Conservation (phyloP, 2,797 vertebrate species). For the Gymnoscopelus braueri region DNA sequence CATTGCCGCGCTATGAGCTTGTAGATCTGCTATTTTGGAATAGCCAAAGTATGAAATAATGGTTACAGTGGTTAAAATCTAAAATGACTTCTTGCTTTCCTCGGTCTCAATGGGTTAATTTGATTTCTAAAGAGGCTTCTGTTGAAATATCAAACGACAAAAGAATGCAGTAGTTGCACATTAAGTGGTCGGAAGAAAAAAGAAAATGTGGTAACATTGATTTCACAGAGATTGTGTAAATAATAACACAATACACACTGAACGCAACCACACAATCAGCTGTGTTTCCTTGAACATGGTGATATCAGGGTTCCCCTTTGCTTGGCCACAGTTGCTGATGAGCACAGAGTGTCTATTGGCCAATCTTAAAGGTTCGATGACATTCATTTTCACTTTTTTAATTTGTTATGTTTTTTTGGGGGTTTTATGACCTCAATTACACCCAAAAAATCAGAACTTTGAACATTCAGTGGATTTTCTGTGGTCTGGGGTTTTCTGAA, state of each 20-base stretch:
- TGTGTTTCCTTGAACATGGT: conserved; percentile 35
- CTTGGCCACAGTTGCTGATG: neutral
- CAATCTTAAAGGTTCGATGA: neutral
- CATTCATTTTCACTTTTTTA: no score
- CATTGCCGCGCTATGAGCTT: no score
- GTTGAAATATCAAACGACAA: conserved; percentile 33
- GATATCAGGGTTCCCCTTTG: conserved; percentile 49
- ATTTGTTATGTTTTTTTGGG: no score
- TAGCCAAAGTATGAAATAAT: no score
- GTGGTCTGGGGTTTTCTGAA: no score
- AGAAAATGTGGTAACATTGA: conserved; percentile 61
- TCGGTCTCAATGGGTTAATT: no score
- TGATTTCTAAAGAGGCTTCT: neutral
- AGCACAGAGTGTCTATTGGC: conserved; percentile 1
- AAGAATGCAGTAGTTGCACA: conserved; percentile 41
- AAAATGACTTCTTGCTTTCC: no score
- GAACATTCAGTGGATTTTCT: no score
- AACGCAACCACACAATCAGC: neutral
- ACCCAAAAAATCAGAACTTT: no score
- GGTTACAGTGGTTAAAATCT: no score
- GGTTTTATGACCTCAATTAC: no score
- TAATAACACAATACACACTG: neutral
- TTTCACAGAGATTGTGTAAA: conserved; percentile 68
- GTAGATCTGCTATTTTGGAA: no score
- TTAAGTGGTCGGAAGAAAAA: conserved; percentile 8